Evolutionary conservation across 2,113 vertebrate species (phyloP).

Genomic region (Crocuta crocuta): DNA sequence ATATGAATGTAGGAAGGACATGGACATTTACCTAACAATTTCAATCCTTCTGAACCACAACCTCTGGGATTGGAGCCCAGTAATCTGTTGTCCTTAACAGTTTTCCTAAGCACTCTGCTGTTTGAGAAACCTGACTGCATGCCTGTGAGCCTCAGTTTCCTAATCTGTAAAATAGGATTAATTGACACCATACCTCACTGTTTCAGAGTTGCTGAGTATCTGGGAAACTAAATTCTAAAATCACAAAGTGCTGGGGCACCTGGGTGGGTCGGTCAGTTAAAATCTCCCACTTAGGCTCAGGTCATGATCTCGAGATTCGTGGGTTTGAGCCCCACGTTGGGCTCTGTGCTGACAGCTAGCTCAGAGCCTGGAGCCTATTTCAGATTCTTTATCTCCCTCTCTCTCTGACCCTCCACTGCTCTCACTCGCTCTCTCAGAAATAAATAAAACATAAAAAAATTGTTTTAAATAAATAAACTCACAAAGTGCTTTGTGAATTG

Average conservation of each 20-base stretch:
- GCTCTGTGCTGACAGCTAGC: too few species aligned
- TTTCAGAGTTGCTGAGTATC: neutral
- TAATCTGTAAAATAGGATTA: neutral
- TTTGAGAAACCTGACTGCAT: neutral
- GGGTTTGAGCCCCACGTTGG: too few species aligned
- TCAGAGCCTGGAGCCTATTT: too few species aligned
- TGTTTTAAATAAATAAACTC: neutral
- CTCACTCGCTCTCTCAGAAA: too few species aligned
- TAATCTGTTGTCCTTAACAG: neutral
- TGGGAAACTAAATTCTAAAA: conserved; percentile 10
- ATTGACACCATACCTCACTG: neutral
- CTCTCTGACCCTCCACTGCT: too few species aligned
- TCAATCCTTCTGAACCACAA: neutral
- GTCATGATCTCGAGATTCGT: too few species aligned
- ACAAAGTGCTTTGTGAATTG: neutral
- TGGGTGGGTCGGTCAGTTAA: too few species aligned
- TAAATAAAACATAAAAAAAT: too few species aligned
- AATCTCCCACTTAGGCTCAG: too few species aligned
- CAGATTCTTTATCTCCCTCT: too few species aligned
- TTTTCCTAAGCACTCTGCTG: neutral
- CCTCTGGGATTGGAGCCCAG: neutral
- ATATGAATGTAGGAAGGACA: neutral
- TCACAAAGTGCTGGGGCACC: neutral
- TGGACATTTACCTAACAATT: neutral
- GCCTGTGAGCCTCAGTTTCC: neutral